Conservation (phyloP, 2,113 vertebrate species). For the Polyodon spathula region DNA sequence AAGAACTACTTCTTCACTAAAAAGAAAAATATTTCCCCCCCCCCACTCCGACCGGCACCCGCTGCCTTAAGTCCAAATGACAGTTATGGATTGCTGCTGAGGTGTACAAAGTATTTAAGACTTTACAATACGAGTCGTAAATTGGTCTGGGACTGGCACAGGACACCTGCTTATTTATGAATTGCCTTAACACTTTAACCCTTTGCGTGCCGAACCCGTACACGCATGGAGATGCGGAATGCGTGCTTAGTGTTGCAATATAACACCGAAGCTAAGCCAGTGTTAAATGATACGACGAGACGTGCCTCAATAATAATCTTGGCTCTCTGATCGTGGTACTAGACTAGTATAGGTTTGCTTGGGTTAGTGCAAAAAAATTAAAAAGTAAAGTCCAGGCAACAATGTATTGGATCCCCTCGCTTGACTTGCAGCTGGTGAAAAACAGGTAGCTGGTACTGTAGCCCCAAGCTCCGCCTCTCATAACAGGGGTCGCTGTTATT, state of each 20-base stretch:
- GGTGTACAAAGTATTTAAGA: slow-evolving; percentile 60
- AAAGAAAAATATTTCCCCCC: slow-evolving; percentile 26
- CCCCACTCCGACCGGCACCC: slow-evolving; percentile 59
- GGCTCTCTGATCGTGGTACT: no score
- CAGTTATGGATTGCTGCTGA: slow-evolving; percentile 68
- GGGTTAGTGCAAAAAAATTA: no score
- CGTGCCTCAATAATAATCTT: no score
- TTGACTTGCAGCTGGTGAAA: no score
- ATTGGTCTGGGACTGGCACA: slow-evolving; percentile 68
- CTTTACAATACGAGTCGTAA: slow-evolving; percentile 53
- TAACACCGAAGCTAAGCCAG: slow-evolving; percentile 5
- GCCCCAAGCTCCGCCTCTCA: no score
- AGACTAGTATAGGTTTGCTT: no score
- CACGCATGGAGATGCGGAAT: no score
- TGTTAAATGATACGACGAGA: no score
- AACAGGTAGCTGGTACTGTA: no score
- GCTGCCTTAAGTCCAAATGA: slow-evolving; percentile 65
- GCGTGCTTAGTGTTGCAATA: neutral
- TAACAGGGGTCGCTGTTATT: no score
- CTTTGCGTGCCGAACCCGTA: slow-evolving; percentile 43
- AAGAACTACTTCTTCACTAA: slow-evolving; percentile 34
- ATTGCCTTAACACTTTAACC: slow-evolving; percentile 79
- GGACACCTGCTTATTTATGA: slow-evolving; percentile 85
- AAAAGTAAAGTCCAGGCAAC: no score
- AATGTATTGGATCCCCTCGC: no score